Evolutionary conservation across 1,140 invertebrate genomes (phyloP).

Genomic region (Drusus annulatus): DNA sequence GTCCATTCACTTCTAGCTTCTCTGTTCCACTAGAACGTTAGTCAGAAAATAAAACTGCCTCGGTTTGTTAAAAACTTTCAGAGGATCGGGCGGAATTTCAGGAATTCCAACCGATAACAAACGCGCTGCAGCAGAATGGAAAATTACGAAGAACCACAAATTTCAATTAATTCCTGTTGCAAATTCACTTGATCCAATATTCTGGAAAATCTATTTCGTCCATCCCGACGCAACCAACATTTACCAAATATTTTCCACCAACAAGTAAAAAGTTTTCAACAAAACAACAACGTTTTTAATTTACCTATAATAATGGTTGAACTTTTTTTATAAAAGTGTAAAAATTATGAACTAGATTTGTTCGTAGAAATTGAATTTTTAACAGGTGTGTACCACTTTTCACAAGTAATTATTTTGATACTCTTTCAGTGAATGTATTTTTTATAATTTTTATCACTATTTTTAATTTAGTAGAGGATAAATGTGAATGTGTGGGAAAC

Average conservation of each 20-base stretch:
- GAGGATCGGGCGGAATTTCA: not conserved
- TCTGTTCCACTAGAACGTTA: not conserved
- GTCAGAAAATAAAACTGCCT: not conserved
- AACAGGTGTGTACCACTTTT: not conserved
- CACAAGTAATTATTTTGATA: not conserved
- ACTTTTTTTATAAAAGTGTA: not conserved
- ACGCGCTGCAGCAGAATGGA: too few species aligned
- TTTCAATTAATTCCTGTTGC: not conserved
- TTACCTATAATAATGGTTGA: not conserved
- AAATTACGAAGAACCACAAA: not conserved
- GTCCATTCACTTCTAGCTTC: not conserved
- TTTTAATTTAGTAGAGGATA: too few species aligned
- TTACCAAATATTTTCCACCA: too few species aligned
- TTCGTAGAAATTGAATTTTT: not conserved
- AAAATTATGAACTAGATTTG: not conserved
- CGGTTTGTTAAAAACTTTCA: not conserved
- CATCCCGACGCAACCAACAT: not conserved
- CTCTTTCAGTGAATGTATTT: not conserved
- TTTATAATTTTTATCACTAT: not conserved
- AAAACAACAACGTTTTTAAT: not conserved
- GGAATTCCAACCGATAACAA: too few species aligned
- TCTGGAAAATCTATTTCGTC: not conserved
- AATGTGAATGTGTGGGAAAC: too few species aligned
- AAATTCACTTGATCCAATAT: constrained; percentile 8
- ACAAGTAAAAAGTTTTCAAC: too few species aligned